Evolutionary conservation across 2,797 vertebrate genomes (phyloP).

Genomic region (Crocidura indochinensis): DNA sequence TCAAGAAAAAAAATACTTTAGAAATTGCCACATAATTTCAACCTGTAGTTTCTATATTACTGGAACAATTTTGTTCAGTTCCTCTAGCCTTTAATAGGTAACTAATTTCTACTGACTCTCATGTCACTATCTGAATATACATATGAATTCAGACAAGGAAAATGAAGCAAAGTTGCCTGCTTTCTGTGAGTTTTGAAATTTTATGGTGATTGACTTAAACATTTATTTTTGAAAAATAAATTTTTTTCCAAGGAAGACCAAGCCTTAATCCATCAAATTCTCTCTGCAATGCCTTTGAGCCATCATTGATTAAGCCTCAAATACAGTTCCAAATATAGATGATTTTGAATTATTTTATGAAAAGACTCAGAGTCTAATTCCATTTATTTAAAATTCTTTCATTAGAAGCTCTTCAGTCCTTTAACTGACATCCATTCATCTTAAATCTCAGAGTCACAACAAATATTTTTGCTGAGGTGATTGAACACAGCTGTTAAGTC

Average conservation of each 20-base stretch:
- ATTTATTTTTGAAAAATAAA: not conserved
- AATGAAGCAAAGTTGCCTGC: not conserved
- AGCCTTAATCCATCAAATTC: slow-evolving; percentile 23
- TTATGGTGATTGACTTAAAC: slow-evolving; percentile 46
- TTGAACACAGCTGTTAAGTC: slow-evolving; percentile 83
- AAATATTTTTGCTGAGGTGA: slow-evolving; percentile 88
- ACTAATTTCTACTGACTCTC: slow-evolving; percentile 33
- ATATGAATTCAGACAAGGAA: slow-evolving; percentile 27
- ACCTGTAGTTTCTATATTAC: not conserved
- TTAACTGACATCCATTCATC: slow-evolving; percentile 69
- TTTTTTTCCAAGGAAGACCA: slow-evolving; percentile 41
- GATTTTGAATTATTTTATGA: slow-evolving; percentile 45
- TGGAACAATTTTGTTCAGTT: not conserved
- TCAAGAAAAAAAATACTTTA: slow-evolving; percentile 25
- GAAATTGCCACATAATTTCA: slow-evolving; percentile 36
- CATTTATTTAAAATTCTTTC: slow-evolving; percentile 63
- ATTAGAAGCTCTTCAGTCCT: slow-evolving; percentile 64
- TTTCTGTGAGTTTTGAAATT: slow-evolving; percentile 22
- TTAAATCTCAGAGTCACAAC: slow-evolving; percentile 69
- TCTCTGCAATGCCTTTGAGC: slow-evolving; percentile 25
- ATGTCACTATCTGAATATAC: not conserved
- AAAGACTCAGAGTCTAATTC: slow-evolving; percentile 22
- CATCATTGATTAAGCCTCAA: slow-evolving; percentile 7
- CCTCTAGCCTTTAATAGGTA: slow-evolving; percentile 16
- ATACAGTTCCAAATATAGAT: not conserved